phyloP scores from a whole-genome alignment of 2,888 invertebrate genomes.

The Macrosoma leucophasiata region DNA sequence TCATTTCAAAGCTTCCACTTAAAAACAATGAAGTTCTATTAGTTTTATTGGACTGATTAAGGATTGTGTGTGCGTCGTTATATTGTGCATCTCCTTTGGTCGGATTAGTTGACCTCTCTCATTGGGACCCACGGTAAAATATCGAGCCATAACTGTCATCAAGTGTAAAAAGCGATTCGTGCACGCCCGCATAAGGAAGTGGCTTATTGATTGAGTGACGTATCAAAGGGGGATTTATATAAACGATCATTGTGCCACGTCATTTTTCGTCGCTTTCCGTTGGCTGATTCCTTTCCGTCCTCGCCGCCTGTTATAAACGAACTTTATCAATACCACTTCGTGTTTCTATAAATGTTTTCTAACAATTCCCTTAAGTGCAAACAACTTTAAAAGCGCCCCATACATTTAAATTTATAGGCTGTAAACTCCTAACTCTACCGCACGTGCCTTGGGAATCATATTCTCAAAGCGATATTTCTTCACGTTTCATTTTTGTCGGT shows the following conservation, averaged over 20 bases:
- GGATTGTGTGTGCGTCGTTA: slow-evolving; percentile 37
- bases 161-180: slow-evolving; percentile 55
- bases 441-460: slow-evolving; percentile 43
- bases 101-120: slow-evolving; percentile 62
- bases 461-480: slow-evolving; percentile 42
- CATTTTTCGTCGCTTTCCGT: slow-evolving; percentile 19
- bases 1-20: too few relatives aligned
- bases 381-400: slow-evolving; percentile 36
- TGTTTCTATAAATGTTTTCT: slow-evolving; percentile 7
- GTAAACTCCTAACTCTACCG: slow-evolving; percentile 39
- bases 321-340: too few relatives aligned
- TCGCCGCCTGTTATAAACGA: slow-evolving; percentile 1
- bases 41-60: slow-evolving; percentile 62
- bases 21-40: slow-evolving; percentile 51
- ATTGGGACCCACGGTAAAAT: slow-evolving; percentile 64
- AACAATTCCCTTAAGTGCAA: slow-evolving; percentile 28
- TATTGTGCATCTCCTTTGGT: slow-evolving; percentile 50
- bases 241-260: slow-evolving; percentile 40
- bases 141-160: slow-evolving; percentile 60
- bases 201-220: slow-evolving; percentile 58
- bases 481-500: slow-evolving; percentile 37
- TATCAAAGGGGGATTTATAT: slow-evolving; percentile 43
- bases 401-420: slow-evolving; percentile 48
- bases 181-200: slow-evolving; percentile 69
- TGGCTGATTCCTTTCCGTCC: too few relatives aligned